A percentile compares a stretch with the other conserved stretches of the same genome.
These are phyloP conservation scores for Notolabrus celidotus DNA, from an alignment of 2,797 vertebrate genomes.

Conservation along the genomic window DNA sequence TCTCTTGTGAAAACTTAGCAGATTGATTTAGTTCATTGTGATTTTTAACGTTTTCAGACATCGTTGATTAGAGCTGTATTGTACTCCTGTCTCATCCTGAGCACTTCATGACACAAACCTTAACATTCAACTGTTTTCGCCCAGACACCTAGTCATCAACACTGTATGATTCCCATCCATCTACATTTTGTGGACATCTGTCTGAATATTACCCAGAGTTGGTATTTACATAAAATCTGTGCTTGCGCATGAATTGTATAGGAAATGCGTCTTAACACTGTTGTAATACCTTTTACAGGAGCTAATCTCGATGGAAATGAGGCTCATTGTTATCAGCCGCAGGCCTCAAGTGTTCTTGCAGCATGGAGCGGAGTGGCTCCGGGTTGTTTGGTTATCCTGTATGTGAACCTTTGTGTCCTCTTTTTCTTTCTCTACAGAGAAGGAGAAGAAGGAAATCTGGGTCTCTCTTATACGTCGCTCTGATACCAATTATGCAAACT, in stretches of 20 bases:
- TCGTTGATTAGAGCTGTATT: slow-evolving; percentile 10
- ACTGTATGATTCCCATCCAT: slow-evolving; percentile 63
- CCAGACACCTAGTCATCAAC: slow-evolving; percentile 47
- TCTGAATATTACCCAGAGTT: slow-evolving; percentile 58
- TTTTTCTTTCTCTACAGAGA: slow-evolving; percentile 48
- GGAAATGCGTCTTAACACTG: slow-evolving; percentile 63
- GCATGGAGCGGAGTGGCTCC: slow-evolving; percentile 56
- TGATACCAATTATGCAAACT: slow-evolving; percentile 88
- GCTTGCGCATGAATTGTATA: slow-evolving; percentile 61
- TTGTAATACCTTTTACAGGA: slow-evolving; percentile 76
- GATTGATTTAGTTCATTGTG: slow-evolving; percentile 13
- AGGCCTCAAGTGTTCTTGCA: slow-evolving; percentile 69
- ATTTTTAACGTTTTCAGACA: slow-evolving; percentile 5
- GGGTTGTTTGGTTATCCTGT: slow-evolving; percentile 75
- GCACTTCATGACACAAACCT: slow-evolving; percentile 6
- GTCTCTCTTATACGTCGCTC: slow-evolving; percentile 72
- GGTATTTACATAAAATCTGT: slow-evolving; percentile 70
- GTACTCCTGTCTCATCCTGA: slow-evolving; percentile 12
- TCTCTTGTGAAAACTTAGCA: background rate
- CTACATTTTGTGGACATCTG: slow-evolving; percentile 67
- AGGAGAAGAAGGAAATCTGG: slow-evolving; percentile 70
- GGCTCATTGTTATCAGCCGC: slow-evolving; percentile 75
- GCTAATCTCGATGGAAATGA: slow-evolving; percentile 83
- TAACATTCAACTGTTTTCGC: slow-evolving; percentile 45
- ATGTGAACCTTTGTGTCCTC: slow-evolving; percentile 74